These are phyloP conservation scores for Charadrius vociferus DNA, from an alignment of 2,113 vertebrate species.

Conservation along the genomic window DNA sequence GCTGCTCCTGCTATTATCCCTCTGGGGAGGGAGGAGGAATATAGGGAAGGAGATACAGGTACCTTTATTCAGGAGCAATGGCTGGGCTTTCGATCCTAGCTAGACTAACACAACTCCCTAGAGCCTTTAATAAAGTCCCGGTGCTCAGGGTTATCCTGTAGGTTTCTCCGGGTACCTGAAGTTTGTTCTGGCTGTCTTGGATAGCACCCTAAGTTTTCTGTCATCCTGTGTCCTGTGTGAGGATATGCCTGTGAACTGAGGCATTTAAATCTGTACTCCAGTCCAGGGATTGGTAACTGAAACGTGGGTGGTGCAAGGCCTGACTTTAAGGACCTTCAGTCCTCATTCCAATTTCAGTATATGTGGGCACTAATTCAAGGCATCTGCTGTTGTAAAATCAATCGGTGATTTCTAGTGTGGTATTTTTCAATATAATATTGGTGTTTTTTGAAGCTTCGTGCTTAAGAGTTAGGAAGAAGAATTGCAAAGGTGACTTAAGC, in stretches of 20 bases:
- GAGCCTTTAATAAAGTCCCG: background rate
- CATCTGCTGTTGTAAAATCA: background rate
- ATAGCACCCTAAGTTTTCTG: background rate
- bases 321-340: background rate
- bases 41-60: background rate
- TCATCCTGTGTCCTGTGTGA: background rate
- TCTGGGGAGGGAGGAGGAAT: background rate
- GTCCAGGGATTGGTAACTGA: background rate
- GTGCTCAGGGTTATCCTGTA: background rate
- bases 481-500: background rate
- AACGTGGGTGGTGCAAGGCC: background rate
- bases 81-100: background rate
- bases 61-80: background rate
- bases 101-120: background rate
- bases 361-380: background rate
- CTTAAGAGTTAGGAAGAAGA: background rate
- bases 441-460: accelerated
- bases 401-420: background rate
- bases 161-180: background rate
- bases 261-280: background rate
- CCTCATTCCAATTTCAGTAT: background rate
- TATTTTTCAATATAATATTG: background rate
- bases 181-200: background rate
- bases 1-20: background rate
- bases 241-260: background rate